Evolutionary conservation across 92 coral and sea anemone species (phyloP).

Genomic region (Phenganax subtilis): DNA sequence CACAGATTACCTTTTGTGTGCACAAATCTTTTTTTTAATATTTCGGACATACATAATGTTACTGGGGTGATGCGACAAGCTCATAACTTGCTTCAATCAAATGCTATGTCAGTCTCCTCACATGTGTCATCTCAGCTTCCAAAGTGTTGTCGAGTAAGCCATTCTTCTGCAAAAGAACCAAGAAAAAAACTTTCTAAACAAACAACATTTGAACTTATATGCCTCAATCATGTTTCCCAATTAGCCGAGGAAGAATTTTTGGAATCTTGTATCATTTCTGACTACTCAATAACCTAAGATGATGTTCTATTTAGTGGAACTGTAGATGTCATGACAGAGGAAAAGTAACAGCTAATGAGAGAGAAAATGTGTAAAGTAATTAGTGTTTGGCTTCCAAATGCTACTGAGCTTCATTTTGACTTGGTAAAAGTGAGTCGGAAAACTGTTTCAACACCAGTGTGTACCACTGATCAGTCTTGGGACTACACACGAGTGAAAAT

Average conservation of each 20-base stretch:
- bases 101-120: neutral
- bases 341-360: slow-evolving; percentile 24
- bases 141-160: neutral
- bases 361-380: slow-evolving; percentile 18
- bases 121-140: slow-evolving; percentile 10
- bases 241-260: neutral
- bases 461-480: neutral
- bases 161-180: neutral
- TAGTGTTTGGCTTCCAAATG: neutral
- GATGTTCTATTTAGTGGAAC: slow-evolving; percentile 31
- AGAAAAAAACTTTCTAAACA: neutral
- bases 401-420: neutral
- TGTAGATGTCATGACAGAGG: slow-evolving; percentile 22
- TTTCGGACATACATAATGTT: neutral
- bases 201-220: neutral
- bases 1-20: neutral
- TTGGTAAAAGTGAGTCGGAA: slow-evolving; percentile 10
- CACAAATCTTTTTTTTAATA: neutral
- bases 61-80: slow-evolving; percentile 7
- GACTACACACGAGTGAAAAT: neutral
- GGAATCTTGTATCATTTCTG: neutral
- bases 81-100: neutral
- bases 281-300: neutral
- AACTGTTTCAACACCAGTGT: neutral
- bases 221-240: slow-evolving; percentile 12